phyloP scores from a whole-genome alignment of 2,113 vertebrate species.

The Podarcis muralis region DNA sequence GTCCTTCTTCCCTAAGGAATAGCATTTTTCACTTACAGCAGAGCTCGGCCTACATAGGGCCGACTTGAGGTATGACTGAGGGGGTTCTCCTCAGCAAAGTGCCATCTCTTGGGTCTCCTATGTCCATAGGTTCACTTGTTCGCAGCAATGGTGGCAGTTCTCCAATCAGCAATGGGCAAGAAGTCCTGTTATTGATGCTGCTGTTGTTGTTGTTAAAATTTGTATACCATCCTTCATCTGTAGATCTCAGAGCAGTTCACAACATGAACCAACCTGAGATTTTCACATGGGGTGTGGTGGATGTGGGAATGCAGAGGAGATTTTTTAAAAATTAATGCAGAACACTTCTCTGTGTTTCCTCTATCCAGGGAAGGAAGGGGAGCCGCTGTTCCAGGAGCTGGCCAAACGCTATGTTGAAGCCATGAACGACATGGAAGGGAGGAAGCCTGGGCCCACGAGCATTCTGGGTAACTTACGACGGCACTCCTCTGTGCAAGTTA shows the following conservation, averaged over 20 bases:
- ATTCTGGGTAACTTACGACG: constrained; percentile 71
- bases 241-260: no score
- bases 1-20: not conserved
- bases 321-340: no score
- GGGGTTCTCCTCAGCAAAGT: no score
- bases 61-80: not conserved
- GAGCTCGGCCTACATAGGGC: not conserved
- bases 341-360: not conserved
- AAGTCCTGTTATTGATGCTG: no score
- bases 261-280: no score
- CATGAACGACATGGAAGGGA: constrained; percentile 86
- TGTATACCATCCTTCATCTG: no score
- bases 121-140: no score
- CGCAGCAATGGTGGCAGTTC: no score
- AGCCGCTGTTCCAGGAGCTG: constrained; percentile 80
- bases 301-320: no score
- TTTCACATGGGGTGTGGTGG: not conserved
- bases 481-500: not conserved
- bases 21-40: not conserved
- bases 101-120: no score
- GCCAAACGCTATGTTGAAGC: constrained; percentile 78
- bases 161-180: no score
- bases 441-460: constrained; percentile 82
- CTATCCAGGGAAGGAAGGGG: constrained; percentile 73
- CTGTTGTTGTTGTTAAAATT: no score